Base-by-base conservation (phyloP, 2,113 vertebrate species). In the Parus major region DNA sequence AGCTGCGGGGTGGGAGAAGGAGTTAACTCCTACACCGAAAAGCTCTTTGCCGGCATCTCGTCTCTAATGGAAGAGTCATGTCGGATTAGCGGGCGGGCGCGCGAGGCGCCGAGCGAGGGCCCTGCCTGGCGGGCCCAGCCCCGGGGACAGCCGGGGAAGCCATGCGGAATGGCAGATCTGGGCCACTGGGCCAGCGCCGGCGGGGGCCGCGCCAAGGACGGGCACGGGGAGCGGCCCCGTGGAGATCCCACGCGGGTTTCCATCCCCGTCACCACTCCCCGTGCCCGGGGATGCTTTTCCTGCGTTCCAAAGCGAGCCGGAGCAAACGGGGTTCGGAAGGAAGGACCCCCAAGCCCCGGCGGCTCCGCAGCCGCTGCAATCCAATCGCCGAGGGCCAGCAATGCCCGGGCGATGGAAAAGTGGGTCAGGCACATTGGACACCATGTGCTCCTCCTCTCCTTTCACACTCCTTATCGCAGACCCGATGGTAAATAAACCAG, bases 111-210 rank as follows among this genome's bases (percentile, higher is more conserved):
- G 76, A 72, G 93, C 55, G 53, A 82, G 96, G 11, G 53, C 78
- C 90, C 81, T 17, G 83, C 47, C 88, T 39, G 95, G 95, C 65
- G 41, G 35, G 92, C 89, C 59, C 17, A 47, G 95, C 90, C 87
- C 50, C 12, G 46, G 95, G 93, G 91, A 88, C 29, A 42, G 87
- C 82, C 12, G 19, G 87, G 73, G 70, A 5, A 96, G 66, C 95
- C 96, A 97, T 96, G 96, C 92, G 92, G 93, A 96, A 95, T 96
- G 97, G 96, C 97, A 97, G 95, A 97, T 96, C 93, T 97, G 96
- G 97, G 97, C 96, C 97, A 97, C 91, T 96, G 96, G 52, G 97
- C 95, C 97, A 97, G 64, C 50, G 66, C 90, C 29, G 31, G 52
- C 24, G 71, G 93, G 86, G 91, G 64, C 41, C 5, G 1, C 4